phyloP scores from a whole-genome alignment of 2,113 vertebrate genomes.

The Gavia stellata region DNA sequence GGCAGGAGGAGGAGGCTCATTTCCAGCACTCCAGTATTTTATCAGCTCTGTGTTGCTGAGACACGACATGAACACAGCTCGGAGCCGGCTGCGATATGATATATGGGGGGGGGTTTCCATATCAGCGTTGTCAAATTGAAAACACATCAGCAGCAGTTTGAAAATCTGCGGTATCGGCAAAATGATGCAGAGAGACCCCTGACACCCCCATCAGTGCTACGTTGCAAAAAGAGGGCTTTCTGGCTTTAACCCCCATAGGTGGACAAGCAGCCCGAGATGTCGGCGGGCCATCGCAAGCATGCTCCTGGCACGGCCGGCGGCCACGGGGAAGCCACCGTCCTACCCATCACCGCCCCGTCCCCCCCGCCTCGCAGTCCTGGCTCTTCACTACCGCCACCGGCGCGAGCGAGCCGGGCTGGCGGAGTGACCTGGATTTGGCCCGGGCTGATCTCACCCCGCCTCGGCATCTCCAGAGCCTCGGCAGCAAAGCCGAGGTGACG shows the following conservation, averaged over 20 bases:
- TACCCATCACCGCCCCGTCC: rapidly evolving
- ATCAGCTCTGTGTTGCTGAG: neutral
- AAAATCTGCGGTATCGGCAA: neutral
- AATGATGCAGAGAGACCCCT: slow-evolving; percentile 43
- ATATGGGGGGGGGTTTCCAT: neutral
- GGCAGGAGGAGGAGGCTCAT: neutral
- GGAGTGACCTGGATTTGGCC: neutral
- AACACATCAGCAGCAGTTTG: neutral
- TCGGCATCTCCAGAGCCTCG: neutral
- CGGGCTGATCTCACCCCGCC: neutral
- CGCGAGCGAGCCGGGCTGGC: neutral
- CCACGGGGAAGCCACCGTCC: neutral
- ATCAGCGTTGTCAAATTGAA: neutral
- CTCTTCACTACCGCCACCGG: rapidly evolving
- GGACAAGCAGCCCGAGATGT: neutral
- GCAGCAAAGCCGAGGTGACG: neutral
- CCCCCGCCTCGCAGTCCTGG: neutral
- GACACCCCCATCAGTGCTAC: too few relatives aligned
- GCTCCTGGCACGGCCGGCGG: neutral
- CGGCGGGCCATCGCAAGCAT: rapidly evolving
- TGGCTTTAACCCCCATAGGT: neutral
- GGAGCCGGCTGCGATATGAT: neutral
- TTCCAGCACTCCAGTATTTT: neutral
- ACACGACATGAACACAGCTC: neutral
- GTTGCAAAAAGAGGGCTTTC: neutral